Base-by-base conservation (phyloP, 2,113 vertebrate species). In the Lampris megalopsis region DNA sequence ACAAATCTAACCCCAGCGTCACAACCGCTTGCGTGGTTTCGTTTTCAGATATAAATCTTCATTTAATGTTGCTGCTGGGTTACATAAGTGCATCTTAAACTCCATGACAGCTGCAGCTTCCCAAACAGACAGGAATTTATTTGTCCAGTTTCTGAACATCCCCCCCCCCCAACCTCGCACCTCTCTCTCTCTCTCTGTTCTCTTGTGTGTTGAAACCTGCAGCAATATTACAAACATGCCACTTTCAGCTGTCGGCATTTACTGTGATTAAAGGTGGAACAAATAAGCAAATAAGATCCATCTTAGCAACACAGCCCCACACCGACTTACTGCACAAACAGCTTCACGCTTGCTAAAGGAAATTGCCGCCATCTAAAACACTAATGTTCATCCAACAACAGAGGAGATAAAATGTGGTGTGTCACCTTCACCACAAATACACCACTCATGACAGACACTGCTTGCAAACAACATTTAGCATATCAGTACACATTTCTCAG, bases 91-190 rank as follows among this genome's bases (percentile, higher is more conserved):
- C 24, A 24, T 24, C 85, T 76, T 85, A 72, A 36, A 68, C 70
- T 79, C 65, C 74, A 82, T 79, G 69, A 87, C 86, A 88, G 86
- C 83, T 79, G 77, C 73, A 56, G 68, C 68, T 85, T 86, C 35
- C 73, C 84, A 87, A 84, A 77, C 80, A 86, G 67, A 86, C 85
- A 91, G 82, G 92, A 92, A 91, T 90, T 86, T 79, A 91, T 91
- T 89, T 86, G 89, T 85, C 78, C 70, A 64, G 47, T 9, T 24
- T 76, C 61, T 75, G 74, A 79, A 89, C 79, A 67, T n/a, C 68
- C 47, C 66, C 62, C 80, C 24, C 24, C 24, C 24, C 24, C 24
- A 24, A 24, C 24, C 24, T 24, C 24, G 24, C 24, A 24, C 24
- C 85, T 79, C 70, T 82, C 45, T 11, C 50, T 53, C 47, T 61